Evolutionary conservation across 2,797 vertebrate genomes (phyloP).

Genomic region (Lagorchestes hirsutus): DNA sequence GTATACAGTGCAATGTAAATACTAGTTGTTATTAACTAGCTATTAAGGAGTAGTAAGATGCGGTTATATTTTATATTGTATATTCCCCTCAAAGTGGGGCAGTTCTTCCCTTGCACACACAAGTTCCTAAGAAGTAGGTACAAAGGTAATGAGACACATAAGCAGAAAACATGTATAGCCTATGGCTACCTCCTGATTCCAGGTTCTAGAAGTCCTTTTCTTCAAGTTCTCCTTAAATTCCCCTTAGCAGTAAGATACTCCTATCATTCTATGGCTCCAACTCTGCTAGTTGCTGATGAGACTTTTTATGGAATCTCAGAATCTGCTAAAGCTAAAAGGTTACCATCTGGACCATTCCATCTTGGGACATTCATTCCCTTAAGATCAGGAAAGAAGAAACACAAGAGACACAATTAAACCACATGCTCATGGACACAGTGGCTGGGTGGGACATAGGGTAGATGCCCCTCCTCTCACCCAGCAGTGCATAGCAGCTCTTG

Average conservation of each 20-base stretch:
- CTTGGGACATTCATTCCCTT: background rate
- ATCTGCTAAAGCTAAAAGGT: background rate
- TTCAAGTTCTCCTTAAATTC: background rate
- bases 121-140: background rate
- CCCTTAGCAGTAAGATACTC: background rate
- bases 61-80: background rate
- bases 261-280: background rate
- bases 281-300: background rate
- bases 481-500: background rate
- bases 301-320: background rate
- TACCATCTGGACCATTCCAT: background rate
- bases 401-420: background rate
- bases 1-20: background rate
- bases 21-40: background rate
- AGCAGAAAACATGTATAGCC: background rate
- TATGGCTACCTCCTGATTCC: background rate
- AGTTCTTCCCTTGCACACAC: background rate
- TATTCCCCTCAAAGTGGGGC: background rate
- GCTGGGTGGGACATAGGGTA: background rate
- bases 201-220: background rate
- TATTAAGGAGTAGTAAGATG: background rate
- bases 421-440: background rate
- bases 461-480: background rate
- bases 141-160: background rate
- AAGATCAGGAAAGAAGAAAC: background rate